Evolutionary conservation across 2,113 vertebrate genomes (phyloP).

Genomic region (Meles meles): DNA sequence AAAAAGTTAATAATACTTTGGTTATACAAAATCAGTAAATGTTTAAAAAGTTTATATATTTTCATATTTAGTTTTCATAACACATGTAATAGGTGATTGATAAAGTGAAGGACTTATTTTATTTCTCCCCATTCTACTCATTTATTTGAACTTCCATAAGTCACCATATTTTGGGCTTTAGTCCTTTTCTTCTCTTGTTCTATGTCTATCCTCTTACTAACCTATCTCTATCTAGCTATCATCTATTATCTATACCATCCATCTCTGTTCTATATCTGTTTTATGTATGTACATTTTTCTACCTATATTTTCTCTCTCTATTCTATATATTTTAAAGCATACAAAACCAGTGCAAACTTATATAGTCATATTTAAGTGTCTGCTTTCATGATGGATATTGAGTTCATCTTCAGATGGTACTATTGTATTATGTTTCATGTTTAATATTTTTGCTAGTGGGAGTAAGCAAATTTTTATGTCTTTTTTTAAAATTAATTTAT

Average conservation of each 20-base stretch:
- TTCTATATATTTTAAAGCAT: not conserved
- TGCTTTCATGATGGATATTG: not conserved
- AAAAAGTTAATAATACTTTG: not conserved
- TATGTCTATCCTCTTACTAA: not conserved
- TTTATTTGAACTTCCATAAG: not conserved
- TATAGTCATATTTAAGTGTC: not conserved
- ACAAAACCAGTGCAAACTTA: not conserved
- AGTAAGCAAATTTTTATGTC: not conserved
- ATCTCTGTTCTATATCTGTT: not conserved
- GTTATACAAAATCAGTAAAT: not conserved
- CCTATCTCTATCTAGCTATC: not conserved
- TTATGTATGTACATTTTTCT: not conserved
- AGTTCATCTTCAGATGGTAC: not conserved
- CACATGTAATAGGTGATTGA: not conserved
- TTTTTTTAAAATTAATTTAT: no score
- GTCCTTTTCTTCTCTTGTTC: not conserved
- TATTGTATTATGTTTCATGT: not conserved
- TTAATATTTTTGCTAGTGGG: not conserved
- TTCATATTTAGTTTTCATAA: not conserved
- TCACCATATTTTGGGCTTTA: not conserved
- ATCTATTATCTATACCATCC: not conserved
- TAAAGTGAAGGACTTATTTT: not conserved
- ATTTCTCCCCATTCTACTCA: not conserved
- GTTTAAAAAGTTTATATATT: not conserved
- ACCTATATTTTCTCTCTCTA: not conserved